These are phyloP conservation scores for Metaphire vulgaris DNA, from an alignment of 1,140 invertebrate genomes.

Conservation along the genomic window DNA sequence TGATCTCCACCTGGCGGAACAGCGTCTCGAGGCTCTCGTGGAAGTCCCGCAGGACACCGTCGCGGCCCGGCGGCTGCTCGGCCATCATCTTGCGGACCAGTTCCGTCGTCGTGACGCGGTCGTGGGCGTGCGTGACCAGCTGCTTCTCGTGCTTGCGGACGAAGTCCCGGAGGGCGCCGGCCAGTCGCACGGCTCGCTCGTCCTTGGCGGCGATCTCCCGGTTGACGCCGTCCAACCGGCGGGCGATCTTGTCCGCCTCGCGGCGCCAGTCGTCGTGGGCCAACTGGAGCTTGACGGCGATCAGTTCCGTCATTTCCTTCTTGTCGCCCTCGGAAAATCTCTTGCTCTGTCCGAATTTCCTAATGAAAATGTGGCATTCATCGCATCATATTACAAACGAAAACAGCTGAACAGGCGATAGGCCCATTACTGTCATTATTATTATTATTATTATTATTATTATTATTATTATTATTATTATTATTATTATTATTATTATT, in stretches of 20 bases:
- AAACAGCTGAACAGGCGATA: too few relatives aligned
- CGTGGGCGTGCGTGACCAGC: background rate
- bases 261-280: constrained; percentile 18
- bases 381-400: too few relatives aligned
- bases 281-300: constrained; percentile 24
- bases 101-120: background rate
- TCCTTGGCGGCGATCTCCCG: background rate
- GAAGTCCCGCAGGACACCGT: background rate
- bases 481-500: too few relatives aligned
- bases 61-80: background rate
- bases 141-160: background rate
- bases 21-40: background rate
- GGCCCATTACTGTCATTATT: too few relatives aligned
- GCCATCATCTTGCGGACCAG: background rate
- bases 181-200: background rate
- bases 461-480: too few relatives aligned
- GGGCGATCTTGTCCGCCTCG: background rate
- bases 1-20: background rate
- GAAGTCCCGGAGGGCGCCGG: background rate
- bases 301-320: constrained; percentile 25
- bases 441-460: too few relatives aligned
- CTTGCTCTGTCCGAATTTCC: constrained; percentile 26
- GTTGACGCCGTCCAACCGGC: background rate
- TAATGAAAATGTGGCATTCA: too few relatives aligned
- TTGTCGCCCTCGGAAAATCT: constrained; percentile 21